Evolutionary conservation across 2,113 vertebrate genomes (phyloP).

Genomic region (Bucco capensis): DNA sequence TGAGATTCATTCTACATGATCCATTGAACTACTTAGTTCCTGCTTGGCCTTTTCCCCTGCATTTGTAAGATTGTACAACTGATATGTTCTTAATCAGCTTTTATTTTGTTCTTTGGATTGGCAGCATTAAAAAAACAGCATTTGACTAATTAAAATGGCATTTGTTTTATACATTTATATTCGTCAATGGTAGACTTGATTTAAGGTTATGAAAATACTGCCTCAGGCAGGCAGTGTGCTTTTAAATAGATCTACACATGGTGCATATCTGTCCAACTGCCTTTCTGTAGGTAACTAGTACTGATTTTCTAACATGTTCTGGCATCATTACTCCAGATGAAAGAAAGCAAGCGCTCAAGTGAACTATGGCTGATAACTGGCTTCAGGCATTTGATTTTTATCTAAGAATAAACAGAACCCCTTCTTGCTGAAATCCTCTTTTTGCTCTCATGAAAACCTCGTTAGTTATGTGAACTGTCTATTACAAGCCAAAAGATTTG

Average conservation of each 20-base stretch:
- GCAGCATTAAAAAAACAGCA: not conserved
- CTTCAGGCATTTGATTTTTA: not conserved
- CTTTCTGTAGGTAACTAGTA: not conserved
- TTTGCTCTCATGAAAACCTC: not conserved
- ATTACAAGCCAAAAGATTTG: not conserved
- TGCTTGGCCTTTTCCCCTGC: not conserved
- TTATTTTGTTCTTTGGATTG: not conserved
- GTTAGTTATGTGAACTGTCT: not conserved
- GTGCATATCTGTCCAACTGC: not conserved
- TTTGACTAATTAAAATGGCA: not conserved
- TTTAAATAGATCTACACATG: not conserved
- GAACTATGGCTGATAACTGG: not conserved
- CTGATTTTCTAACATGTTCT: not conserved
- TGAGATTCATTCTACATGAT: not conserved
- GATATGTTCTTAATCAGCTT: not conserved
- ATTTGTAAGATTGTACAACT: not conserved
- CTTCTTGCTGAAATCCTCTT: not conserved
- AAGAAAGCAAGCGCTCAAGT: not conserved
- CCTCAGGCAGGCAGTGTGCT: not conserved
- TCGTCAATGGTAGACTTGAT: not conserved
- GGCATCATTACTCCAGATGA: not conserved
- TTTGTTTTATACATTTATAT: not conserved
- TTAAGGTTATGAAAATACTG: not conserved
- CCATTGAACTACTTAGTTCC: not conserved
- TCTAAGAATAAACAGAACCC: not conserved